A percentile compares a stretch with the other conserved stretches of the same genome.
phyloP scores from a whole-genome alignment of 23 tunicate species.

The Clavelina lepadiformis region DNA sequence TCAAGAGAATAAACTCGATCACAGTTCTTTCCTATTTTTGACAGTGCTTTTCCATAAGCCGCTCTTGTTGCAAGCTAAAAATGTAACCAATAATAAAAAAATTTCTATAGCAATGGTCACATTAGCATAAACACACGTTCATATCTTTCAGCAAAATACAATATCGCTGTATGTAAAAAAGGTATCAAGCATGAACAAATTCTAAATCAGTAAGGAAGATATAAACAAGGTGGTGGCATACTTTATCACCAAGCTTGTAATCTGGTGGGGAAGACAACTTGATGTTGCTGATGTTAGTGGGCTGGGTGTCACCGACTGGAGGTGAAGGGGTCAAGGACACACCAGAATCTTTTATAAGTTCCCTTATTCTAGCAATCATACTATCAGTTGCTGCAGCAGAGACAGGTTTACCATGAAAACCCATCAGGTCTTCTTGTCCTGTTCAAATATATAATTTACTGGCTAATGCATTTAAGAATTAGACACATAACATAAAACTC shows the following conservation, averaged over 20 bases:
- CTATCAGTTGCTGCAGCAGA: constrained; percentile 49
- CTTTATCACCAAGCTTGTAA: constrained; percentile 76
- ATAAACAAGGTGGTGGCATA: constrained; percentile 7
- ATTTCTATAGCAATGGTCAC: too few species aligned
- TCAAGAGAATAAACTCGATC: constrained; percentile 86
- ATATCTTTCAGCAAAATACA: too few species aligned
- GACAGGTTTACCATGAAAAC: constrained; percentile 95
- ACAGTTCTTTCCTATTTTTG: constrained; percentile 63
- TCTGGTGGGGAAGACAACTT: constrained; percentile 76
- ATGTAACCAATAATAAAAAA: too few species aligned
- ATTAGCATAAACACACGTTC: too few species aligned
- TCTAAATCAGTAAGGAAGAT: too few species aligned
- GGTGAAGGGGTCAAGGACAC: constrained; percentile 31
- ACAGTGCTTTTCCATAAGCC: constrained; percentile 81
- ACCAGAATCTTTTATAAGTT: constrained; percentile 27
- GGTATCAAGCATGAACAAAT: too few species aligned
- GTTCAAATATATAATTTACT: too few species aligned
- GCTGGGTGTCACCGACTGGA: constrained; percentile 31
- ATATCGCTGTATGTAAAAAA: too few species aligned
- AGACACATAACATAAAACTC: too few species aligned
- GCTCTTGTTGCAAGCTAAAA: constrained; percentile 62
- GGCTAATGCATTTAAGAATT: too few species aligned
- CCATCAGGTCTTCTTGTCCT: constrained; percentile 77
- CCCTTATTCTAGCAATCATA: constrained; percentile 40
- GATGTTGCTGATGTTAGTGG: constrained; percentile 41